Evolutionary conservation across 2,113 vertebrate genomes (phyloP).

Genomic region (Microcebus murinus): DNA sequence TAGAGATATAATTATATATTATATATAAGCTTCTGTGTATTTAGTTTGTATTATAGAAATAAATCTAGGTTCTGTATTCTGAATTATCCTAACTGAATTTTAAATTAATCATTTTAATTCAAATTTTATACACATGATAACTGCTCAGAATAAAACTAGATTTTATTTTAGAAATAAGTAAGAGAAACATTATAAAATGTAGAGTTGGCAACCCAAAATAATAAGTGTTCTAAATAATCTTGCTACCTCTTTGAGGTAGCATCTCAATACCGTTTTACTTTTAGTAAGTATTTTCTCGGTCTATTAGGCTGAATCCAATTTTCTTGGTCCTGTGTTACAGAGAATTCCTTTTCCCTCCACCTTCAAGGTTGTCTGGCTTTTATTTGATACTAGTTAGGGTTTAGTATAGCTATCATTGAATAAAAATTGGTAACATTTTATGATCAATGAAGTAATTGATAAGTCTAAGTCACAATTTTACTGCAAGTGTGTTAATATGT

Average conservation of each 20-base stretch:
- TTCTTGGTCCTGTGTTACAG: slow-evolving; percentile 41
- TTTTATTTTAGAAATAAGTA: background rate
- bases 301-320: slow-evolving; percentile 72
- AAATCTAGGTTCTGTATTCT: background rate
- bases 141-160: background rate
- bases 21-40: background rate
- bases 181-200: background rate
- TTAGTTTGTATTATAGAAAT: background rate
- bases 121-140: background rate
- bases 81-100: background rate
- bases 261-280: slow-evolving; percentile 49
- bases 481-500: background rate
- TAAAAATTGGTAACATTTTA: slow-evolving; percentile 50
- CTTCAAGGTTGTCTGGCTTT: slow-evolving; percentile 76
- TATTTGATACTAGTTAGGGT: slow-evolving; percentile 61
- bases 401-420: slow-evolving; percentile 43
- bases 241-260: background rate
- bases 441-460: slow-evolving; percentile 40
- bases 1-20: background rate
- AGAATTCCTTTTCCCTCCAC: slow-evolving; percentile 54
- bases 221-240: background rate
- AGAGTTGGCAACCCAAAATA: background rate
- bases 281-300: slow-evolving; percentile 59
- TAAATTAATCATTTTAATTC: background rate
- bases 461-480: slow-evolving; percentile 17